phyloP scores from a whole-genome alignment of 2,113 vertebrate species.

The Nesoenas mayeri region DNA sequence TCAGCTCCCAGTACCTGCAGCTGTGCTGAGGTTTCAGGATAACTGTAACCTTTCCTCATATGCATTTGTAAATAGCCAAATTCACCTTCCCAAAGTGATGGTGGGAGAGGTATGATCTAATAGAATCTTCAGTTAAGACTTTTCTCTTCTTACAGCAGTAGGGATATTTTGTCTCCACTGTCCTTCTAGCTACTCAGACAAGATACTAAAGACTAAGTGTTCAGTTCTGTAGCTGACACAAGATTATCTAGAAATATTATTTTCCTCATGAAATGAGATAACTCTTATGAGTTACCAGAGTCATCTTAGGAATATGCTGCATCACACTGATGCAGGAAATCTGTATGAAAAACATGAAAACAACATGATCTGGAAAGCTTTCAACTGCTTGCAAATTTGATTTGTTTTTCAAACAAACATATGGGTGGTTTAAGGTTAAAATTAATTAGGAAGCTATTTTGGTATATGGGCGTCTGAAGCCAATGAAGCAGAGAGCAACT shows the following conservation, averaged over 20 bases:
- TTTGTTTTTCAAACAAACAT: background rate
- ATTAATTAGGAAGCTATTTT: background rate
- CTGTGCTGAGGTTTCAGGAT: background rate
- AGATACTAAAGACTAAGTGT: background rate
- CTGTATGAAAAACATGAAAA: background rate
- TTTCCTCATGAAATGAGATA: background rate
- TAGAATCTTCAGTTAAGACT: background rate
- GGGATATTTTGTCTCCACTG: background rate
- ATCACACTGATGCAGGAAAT: background rate
- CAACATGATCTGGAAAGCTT: background rate
- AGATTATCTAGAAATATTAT: background rate
- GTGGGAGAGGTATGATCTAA: background rate
- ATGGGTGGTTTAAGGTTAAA: background rate
- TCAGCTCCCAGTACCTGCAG: background rate
- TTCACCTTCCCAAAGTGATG: background rate
- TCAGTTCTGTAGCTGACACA: background rate
- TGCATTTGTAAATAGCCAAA: background rate
- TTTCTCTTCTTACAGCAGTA: background rate
- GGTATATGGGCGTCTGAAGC: rapidly evolving
- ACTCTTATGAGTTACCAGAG: background rate
- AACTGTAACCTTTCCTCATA: background rate
- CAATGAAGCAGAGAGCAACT: background rate
- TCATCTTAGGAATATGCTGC: background rate
- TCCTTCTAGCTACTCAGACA: background rate
- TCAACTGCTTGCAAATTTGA: background rate